Evolutionary conservation across 37 sponge, comb jelly and placozoan species (phyloP).

Genomic region (Cliona cf. orientalis): DNA sequence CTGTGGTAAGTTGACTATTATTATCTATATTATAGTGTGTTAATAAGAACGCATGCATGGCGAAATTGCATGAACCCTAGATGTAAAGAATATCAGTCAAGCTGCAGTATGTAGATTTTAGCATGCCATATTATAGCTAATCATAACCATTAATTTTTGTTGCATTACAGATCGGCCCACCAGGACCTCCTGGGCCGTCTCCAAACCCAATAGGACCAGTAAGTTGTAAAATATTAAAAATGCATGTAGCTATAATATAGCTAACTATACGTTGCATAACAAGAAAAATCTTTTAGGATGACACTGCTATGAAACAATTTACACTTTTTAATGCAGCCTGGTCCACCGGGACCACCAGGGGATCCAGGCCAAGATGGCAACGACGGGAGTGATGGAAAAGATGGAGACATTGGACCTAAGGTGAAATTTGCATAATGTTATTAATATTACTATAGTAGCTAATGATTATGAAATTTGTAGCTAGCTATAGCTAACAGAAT

Average conservation of each 20-base stretch:
- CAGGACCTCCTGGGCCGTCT: slow-evolving; percentile 53
- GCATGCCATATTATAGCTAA: background rate
- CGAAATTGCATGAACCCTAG: too few relatives aligned
- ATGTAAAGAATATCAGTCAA: too few relatives aligned
- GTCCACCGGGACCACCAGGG: slow-evolving; percentile 39
- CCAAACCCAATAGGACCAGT: slow-evolving; percentile 58
- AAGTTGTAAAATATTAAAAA: slow-evolving; percentile 20
- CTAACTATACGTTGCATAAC: background rate
- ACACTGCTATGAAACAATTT: background rate
- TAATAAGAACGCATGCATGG: background rate
- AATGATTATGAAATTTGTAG: too few relatives aligned
- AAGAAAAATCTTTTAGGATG: background rate
- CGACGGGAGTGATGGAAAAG: slow-evolving; percentile 40
- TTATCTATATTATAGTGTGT: background rate
- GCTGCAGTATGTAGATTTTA: background rate
- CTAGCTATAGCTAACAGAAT: too few relatives aligned
- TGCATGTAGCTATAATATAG: background rate
- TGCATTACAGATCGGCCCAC: slow-evolving; percentile 48
- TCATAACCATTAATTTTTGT: too few relatives aligned
- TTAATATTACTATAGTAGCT: too few relatives aligned
- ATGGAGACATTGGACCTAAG: slow-evolving; percentile 33
- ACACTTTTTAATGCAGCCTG: slow-evolving; percentile 16
- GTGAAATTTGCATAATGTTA: too few relatives aligned
- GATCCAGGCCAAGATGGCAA: slow-evolving; percentile 26
- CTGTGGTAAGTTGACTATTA: slow-evolving; percentile 58